Evolutionary conservation across 2,797 vertebrate species (phyloP).

Genomic region (Jordanella pulchra): DNA sequence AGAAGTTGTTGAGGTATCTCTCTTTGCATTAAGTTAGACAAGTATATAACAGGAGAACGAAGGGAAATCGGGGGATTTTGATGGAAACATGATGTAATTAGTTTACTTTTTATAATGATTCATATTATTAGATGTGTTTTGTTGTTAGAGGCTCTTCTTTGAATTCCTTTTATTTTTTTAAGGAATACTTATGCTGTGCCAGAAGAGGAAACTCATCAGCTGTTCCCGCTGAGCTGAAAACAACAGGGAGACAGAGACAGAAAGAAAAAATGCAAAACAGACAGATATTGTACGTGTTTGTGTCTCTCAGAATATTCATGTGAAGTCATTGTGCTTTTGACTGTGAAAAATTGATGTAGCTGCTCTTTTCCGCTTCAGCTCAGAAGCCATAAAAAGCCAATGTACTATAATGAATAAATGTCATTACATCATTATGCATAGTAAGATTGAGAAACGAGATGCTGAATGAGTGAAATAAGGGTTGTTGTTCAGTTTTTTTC

Average conservation of each 20-base stretch:
- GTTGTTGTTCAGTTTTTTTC: conserved; percentile 8
- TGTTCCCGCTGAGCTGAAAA: conserved; percentile 65
- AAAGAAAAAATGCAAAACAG: conserved; percentile 24
- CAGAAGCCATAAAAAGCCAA: conserved; percentile 41
- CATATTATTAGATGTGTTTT: neutral
- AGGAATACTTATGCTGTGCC: conserved; percentile 54
- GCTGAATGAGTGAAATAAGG: conserved; percentile 17
- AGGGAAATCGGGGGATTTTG: neutral
- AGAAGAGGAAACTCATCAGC: conserved; percentile 68
- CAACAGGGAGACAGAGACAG: conserved; percentile 58
- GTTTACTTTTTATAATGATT: neutral
- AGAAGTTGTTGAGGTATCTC: neutral
- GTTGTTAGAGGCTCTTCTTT: conserved; percentile 2
- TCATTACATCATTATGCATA: conserved; percentile 17
- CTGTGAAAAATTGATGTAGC: conserved; percentile 57
- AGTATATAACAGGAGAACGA: neutral
- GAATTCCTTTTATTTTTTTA: conserved; percentile 6
- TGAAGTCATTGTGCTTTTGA: conserved; percentile 25
- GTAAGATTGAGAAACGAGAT: conserved; percentile 16
- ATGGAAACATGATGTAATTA: neutral
- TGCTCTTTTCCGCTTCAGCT: conserved; percentile 49
- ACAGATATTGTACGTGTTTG: conserved; percentile 26
- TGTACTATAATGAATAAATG: conserved; percentile 35
- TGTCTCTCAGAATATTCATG: conserved; percentile 25
- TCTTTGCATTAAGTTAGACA: neutral